Conservation (phyloP, 2,797 vertebrate species). For the Brachyrhaphis roseni region DNA sequence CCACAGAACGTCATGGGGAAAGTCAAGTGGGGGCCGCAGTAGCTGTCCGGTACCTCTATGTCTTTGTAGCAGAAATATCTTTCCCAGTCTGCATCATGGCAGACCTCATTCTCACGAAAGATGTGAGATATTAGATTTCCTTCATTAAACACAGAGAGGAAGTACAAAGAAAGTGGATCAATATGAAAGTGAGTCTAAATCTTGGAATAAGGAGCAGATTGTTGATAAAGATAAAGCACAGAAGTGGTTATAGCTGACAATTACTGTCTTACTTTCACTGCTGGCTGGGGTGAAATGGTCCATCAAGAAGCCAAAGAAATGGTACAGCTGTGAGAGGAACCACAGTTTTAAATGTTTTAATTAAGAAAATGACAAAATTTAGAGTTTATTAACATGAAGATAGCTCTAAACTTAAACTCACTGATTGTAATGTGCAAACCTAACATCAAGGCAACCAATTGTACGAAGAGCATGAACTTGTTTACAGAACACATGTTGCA, state of each 20-base stretch:
- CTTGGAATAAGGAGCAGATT: background rate
- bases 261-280: constrained; percentile 84
- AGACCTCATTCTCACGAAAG: constrained; percentile 81
- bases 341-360: background rate
- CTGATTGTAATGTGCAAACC: background rate
- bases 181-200: background rate
- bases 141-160: constrained; percentile 58
- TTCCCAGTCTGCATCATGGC: constrained; percentile 82
- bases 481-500: background rate
- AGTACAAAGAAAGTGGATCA: background rate
- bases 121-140: constrained; percentile 90
- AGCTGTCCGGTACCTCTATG: constrained; percentile 83
- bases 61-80: constrained; percentile 83
- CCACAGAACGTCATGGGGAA: constrained; percentile 89
- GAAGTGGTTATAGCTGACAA: background rate
- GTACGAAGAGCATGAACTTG: background rate
- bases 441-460: background rate
- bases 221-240: background rate
- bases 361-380: background rate
- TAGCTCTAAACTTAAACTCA: background rate
- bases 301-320: constrained; percentile 92
- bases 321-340: constrained; percentile 84
- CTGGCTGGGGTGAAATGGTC: constrained; percentile 88
- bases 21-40: constrained; percentile 85
- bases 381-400: background rate